Evolutionary conservation across 2,888 invertebrate genomes (phyloP), one percentile per base, ranked within the genome.

Genomic region (Agrochola macilenta): DNA sequence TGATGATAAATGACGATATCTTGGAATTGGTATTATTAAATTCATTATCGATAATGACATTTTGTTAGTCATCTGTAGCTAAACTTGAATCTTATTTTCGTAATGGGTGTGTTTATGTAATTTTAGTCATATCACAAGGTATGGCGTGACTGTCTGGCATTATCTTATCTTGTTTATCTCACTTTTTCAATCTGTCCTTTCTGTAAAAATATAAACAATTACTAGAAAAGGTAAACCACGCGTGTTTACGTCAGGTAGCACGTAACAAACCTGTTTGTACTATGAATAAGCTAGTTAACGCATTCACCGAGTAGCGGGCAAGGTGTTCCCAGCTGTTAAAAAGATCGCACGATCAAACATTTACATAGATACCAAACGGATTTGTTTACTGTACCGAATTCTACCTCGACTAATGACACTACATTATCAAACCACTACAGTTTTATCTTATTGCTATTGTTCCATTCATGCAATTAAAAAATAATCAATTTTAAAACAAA

Each of bases 191-290:
- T 70, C 63, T 78, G 54, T 69, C 46, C 9, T 52, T 76, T 78
- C 79, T 82, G 73, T 77, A 78, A 81, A 89, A 89, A 90, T 79
- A 87, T 87, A 91, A 90, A 89, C 89, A 90, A 88, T 80, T 82
- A 77, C 72, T 76, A 54, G 35, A 71, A 76, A 76, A 78, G 30
- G 78, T 81, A 78, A 80, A 74, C 81, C 84, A 75, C 90, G 88
- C 88, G 87, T 91, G 91, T 89, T 84, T 87, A 89, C 83, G 77
- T 79, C 74, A 75, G 60, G 80, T 76, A 75, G 79, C 61, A 89
- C 91, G 91, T 93, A 93, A 93, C 90, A 91, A 92, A 94, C 94
- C 90, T 88, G 93, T 94, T 93, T 89, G 76, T 82, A 85, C 87
- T 90, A 91, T 93, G 90, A 92, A 92, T 92, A 92, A 90, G 87